Evolutionary conservation across 2,113 vertebrate genomes (phyloP).

Genomic region (Megalops atlanticus): DNA sequence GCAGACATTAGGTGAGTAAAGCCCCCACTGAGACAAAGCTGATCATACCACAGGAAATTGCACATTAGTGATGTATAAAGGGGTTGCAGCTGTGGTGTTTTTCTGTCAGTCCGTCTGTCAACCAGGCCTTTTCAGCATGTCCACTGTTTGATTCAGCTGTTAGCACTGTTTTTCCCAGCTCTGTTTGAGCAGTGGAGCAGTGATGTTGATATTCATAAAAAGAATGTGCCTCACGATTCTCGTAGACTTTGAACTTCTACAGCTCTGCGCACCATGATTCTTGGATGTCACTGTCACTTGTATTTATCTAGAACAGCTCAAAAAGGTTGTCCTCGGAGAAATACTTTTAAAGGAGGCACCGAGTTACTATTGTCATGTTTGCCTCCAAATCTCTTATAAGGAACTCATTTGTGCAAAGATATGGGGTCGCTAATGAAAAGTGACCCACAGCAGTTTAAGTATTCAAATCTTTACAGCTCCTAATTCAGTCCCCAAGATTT

Average conservation of each 20-base stretch:
- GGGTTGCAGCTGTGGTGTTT: neutral
- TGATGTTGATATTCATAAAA: too few relatives aligned
- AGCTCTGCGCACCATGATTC: too few relatives aligned
- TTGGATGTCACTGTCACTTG: too few relatives aligned
- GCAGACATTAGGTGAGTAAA: conserved; percentile 93
- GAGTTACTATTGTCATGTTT: too few relatives aligned
- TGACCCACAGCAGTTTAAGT: neutral
- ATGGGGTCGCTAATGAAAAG: neutral
- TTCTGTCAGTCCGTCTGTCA: neutral
- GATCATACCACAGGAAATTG: neutral
- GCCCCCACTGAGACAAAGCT: conserved; percentile 2
- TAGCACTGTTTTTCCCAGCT: neutral
- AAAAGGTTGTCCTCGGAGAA: too few relatives aligned
- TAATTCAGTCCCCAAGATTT: too few relatives aligned
- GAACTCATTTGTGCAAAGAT: neutral
- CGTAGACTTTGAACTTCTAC: too few relatives aligned
- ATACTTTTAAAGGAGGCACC: too few relatives aligned
- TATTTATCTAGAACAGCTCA: too few relatives aligned
- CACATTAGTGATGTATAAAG: neutral
- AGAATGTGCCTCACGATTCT: too few relatives aligned
- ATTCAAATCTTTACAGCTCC: too few relatives aligned
- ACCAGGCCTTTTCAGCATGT: neutral
- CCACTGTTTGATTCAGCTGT: neutral
- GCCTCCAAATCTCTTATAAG: neutral
- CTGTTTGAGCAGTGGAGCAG: neutral